These are phyloP conservation scores for Hoplias malabaricus DNA, from an alignment of 2,113 vertebrate species.

Conservation along the genomic window DNA sequence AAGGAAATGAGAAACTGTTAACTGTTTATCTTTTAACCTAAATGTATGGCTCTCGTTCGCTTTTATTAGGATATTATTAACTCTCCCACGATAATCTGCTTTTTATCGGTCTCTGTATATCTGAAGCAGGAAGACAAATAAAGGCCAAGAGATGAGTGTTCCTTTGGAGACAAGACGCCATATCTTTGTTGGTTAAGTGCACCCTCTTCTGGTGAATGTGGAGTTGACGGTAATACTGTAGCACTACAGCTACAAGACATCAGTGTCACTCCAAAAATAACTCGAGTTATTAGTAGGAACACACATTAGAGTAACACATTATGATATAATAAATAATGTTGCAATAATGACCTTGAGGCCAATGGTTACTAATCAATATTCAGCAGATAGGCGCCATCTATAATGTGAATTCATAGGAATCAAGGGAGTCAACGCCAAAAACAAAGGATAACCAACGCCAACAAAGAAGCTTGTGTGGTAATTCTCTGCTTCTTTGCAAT, in stretches of 20 bases:
- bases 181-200: conserved; percentile 3
- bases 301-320: not conserved
- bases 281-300: not conserved
- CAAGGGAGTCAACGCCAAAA: too few relatives aligned
- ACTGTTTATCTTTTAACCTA: too few relatives aligned
- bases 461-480: too few relatives aligned
- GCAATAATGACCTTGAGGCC: too few relatives aligned
- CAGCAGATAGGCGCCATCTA: too few relatives aligned
- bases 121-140: not conserved
- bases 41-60: not conserved
- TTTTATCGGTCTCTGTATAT: not conserved
- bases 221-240: not conserved
- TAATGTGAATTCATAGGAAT: too few relatives aligned
- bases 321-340: not conserved
- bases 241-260: not conserved
- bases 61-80: not conserved
- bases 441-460: too few relatives aligned
- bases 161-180: not conserved
- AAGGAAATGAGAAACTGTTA: too few relatives aligned
- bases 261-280: not conserved
- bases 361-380: too few relatives aligned
- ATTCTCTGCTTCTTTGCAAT: too few relatives aligned
- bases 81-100: not conserved
- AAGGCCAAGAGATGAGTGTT: not conserved
- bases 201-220: conserved; percentile 29